Evolutionary conservation across 2,888 invertebrate genomes (phyloP), one percentile per base, ranked within the genome.

Genomic region (Gonocerus acuteangulatus): DNA sequence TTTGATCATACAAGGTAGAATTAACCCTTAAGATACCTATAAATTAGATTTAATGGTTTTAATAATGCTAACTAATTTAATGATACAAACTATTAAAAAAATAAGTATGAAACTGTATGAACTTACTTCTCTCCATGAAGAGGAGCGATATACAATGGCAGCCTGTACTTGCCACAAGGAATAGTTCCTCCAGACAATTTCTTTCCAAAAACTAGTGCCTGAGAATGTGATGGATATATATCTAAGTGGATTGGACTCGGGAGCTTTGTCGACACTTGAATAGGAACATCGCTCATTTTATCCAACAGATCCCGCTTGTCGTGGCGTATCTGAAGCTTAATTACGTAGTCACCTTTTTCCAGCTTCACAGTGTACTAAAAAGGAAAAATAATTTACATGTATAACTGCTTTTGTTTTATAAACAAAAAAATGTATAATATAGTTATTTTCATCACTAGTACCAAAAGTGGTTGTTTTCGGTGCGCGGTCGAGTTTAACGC

Each of bases 311-410:
- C 83, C 66, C 85, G 84, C 72, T 84, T 88, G 70, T 96, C 95
- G 74, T 97, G 95, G 0, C 97, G 85, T 11, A 97, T 79, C 74
- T 92, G 92, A 70, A 95, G 77, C 45, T 86, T 82, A 7, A 97
- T 77, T 0, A 83, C 83, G 75, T 95, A 97, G 67, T 97, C 96
- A 18, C 97, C 97, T 73, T 96, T 96, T 67, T 95, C 95, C 67
- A 97, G 75, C 76, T 95, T 96, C 61, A 84, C 80, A 1, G 82
- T 80, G 48, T 68, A 68, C 68, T 68, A 57, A 22, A 64, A 66
- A 59, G 61, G 36, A 3, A 57, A 4, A 54, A 15, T 27, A 27
- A n/a, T n/a, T n/a, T n/a, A n/a, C n/a, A n/a, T n/a, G n/a, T n/a
- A n/a, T n/a, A n/a, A n/a, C n/a, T n/a, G n/a, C 13, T 9, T 9